These are phyloP conservation scores for Podarcis lilfordi DNA, from an alignment of 2,797 vertebrate species.

Conservation along the genomic window DNA sequence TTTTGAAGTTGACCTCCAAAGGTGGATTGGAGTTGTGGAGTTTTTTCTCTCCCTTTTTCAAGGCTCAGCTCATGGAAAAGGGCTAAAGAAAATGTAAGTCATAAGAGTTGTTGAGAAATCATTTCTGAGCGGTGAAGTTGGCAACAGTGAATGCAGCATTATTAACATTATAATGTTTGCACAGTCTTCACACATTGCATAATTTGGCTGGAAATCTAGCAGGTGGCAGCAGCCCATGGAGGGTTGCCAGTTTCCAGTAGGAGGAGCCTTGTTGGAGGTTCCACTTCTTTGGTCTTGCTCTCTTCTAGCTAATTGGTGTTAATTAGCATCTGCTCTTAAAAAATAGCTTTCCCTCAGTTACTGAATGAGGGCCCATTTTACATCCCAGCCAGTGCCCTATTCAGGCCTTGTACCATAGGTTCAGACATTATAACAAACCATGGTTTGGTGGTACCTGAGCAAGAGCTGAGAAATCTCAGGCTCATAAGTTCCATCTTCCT, in stretches of 20 bases:
- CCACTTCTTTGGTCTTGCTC: background rate
- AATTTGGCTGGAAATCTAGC: background rate
- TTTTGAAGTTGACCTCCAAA: background rate
- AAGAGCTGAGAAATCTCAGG: background rate
- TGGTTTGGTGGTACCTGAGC: background rate
- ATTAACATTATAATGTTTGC: too few relatives aligned
- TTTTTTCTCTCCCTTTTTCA: background rate
- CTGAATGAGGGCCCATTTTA: background rate
- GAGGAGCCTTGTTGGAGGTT: too few relatives aligned
- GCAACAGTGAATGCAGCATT: too few relatives aligned
- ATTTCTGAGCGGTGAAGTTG: background rate
- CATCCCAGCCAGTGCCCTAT: background rate
- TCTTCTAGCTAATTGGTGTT: background rate
- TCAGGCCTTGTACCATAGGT: background rate
- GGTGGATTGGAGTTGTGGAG: background rate
- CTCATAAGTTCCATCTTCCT: background rate
- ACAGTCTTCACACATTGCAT: too few relatives aligned
- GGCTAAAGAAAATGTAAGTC: background rate
- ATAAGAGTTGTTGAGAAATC: background rate
- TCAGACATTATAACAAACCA: background rate
- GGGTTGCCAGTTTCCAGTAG: too few relatives aligned
- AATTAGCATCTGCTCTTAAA: background rate
- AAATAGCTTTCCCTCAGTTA: background rate
- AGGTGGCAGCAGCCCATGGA: background rate
- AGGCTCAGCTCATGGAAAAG: background rate